phyloP scores from a whole-genome alignment of 2,113 vertebrate genomes.

The Hippotragus niger region DNA sequence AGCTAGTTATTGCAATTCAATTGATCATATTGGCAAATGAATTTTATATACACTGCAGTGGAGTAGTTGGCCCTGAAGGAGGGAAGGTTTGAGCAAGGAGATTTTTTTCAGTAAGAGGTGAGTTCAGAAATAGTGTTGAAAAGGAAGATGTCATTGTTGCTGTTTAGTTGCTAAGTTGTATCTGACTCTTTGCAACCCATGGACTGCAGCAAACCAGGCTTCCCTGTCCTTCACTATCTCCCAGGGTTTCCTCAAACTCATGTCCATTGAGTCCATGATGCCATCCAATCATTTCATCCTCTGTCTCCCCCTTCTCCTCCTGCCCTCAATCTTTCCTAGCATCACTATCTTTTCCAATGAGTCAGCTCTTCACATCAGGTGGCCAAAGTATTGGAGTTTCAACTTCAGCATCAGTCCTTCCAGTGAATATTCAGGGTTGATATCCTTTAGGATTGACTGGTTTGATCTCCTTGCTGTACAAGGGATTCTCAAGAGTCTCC shows the following conservation, averaged over 20 bases:
- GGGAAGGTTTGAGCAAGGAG: neutral
- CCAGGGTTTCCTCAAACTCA: neutral
- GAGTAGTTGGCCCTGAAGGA: neutral
- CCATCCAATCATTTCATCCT: neutral
- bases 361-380: neutral
- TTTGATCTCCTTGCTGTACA: neutral
- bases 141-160: neutral
- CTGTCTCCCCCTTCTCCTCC: neutral
- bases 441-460: neutral
- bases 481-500: neutral
- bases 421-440: neutral
- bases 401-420: neutral
- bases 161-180: neutral
- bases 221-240: neutral
- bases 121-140: neutral
- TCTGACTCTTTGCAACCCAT: neutral
- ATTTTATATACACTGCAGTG: neutral
- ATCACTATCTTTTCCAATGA: neutral
- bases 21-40: neutral
- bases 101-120: neutral
- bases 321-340: neutral
- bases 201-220: neutral
- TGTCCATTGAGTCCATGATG: neutral
- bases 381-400: neutral
- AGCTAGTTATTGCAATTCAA: neutral